phyloP scores from a whole-genome alignment of 35 echinoderm and acorn worm species.

The Hemicentrotus pulcherrimus region DNA sequence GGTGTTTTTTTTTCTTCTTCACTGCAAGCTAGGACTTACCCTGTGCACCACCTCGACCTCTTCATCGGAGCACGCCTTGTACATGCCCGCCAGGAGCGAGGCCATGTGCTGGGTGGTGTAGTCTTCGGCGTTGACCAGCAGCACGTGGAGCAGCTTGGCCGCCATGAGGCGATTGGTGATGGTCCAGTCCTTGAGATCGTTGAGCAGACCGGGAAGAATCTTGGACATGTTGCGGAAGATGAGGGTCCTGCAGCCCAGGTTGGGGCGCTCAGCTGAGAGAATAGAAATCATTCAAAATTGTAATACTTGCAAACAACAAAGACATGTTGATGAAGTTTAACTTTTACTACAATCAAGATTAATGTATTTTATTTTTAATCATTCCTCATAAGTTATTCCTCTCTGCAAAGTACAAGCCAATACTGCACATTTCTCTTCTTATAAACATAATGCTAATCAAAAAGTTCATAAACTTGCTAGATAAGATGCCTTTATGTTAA shows the following conservation, averaged over 20 bases:
- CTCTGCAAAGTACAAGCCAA: too few relatives aligned
- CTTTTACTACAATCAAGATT: too few relatives aligned
- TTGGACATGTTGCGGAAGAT: slow-evolving; percentile 91
- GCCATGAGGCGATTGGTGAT: slow-evolving; percentile 89
- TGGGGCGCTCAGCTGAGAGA: slow-evolving; percentile 61
- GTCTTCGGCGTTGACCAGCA: slow-evolving; percentile 91
- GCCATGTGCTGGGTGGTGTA: slow-evolving; percentile 93
- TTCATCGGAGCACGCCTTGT: slow-evolving; percentile 91
- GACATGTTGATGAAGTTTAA: too few relatives aligned
- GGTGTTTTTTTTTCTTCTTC: too few relatives aligned
- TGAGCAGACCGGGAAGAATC: slow-evolving; percentile 90
- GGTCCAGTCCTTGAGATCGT: slow-evolving; percentile 91
- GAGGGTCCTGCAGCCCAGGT: slow-evolving; percentile 91
- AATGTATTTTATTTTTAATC: too few relatives aligned
- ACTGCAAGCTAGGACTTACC: slow-evolving; percentile 63
- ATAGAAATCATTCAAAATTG: neutral
- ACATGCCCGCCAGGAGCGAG: slow-evolving; percentile 82
- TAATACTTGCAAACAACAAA: neutral
- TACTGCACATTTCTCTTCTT: too few relatives aligned
- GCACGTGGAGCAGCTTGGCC: slow-evolving; percentile 70
- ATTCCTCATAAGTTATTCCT: too few relatives aligned
- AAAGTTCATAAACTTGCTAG: too few relatives aligned
- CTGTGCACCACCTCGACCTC: slow-evolving; percentile 71
- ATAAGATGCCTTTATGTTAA: too few relatives aligned
- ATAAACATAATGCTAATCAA: too few relatives aligned